Conservation (phyloP, 2,113 vertebrate genomes). For the Nothoprocta pentlandii region DNA sequence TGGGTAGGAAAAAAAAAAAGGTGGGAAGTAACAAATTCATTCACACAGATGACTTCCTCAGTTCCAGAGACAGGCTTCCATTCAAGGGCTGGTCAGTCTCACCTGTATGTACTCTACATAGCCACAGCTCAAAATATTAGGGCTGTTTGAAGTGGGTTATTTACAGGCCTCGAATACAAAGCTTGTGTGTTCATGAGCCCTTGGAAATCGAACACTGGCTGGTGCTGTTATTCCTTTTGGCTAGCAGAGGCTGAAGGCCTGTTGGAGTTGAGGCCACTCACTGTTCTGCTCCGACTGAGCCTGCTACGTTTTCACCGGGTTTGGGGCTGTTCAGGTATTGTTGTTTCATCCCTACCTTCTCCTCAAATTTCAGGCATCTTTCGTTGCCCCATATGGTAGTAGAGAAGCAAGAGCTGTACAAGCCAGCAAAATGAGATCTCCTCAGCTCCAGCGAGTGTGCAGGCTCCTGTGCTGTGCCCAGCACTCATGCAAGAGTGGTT, state of each 20-base stretch:
- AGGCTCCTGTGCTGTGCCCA: neutral
- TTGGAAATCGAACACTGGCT: constrained; percentile 33
- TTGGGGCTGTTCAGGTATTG: neutral
- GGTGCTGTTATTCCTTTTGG: neutral
- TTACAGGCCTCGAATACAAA: constrained; percentile 37
- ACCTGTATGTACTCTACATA: neutral
- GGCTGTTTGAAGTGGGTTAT: constrained; percentile 49
- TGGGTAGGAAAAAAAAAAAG: neutral
- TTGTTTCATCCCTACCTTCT: neutral
- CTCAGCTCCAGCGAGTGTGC: neutral
- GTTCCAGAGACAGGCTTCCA: constrained; percentile 39
- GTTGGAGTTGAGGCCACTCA: neutral
- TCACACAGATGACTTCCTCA: constrained; percentile 40
- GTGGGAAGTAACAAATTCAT: constrained; percentile 41
- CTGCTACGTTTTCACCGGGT: neutral
- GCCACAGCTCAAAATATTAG: neutral
- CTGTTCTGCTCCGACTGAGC: neutral
- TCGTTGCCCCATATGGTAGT: neutral
- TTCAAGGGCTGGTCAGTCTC: constrained; percentile 25
- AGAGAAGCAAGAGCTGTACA: neutral
- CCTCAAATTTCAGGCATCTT: neutral
- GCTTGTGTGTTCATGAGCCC: constrained; percentile 13
- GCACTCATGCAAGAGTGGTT: neutral
- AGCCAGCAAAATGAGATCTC: neutral
- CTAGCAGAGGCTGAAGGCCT: neutral